phyloP scores from a whole-genome alignment of 2,797 vertebrate genomes.

The Malacoraja senta region DNA sequence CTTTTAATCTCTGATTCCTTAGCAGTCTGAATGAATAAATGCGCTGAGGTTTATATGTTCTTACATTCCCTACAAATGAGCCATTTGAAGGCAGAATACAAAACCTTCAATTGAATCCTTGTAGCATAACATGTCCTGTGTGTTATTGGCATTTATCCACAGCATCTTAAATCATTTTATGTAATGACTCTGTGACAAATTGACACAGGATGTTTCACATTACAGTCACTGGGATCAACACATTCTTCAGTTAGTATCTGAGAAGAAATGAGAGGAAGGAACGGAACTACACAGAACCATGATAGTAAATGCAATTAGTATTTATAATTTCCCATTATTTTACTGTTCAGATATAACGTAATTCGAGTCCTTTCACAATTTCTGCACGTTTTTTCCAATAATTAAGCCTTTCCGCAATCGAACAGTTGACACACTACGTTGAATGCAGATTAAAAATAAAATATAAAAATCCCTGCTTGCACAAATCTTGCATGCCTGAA shows the following conservation, averaged over 20 bases:
- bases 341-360: not conserved
- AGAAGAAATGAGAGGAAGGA: not conserved
- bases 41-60: not conserved
- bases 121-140: not conserved
- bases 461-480: not conserved
- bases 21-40: not conserved
- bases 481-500: conserved; percentile 14
- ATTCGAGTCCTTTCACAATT: not conserved
- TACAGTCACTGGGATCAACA: not conserved
- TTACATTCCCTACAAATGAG: conserved; percentile 5
- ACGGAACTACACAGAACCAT: not conserved
- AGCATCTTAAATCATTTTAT: conserved; percentile 3
- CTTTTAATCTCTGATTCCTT: not conserved
- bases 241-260: not conserved
- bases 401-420: not conserved
- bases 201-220: not conserved
- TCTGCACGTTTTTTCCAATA: not conserved
- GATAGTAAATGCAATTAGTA: not conserved
- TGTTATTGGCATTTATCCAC: conserved; percentile 10
- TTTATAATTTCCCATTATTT: not conserved
- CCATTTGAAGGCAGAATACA: not conserved
- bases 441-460: conserved; percentile 28
- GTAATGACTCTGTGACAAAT: conserved; percentile 21
- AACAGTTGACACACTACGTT: not conserved
- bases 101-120: not conserved